Percentiles rank a stretch among this genome's conserved stretches.
These are phyloP conservation scores for Telmatochromis brachygnathus DNA, from an alignment of 2,113 vertebrate species.

Conservation along the genomic window DNA sequence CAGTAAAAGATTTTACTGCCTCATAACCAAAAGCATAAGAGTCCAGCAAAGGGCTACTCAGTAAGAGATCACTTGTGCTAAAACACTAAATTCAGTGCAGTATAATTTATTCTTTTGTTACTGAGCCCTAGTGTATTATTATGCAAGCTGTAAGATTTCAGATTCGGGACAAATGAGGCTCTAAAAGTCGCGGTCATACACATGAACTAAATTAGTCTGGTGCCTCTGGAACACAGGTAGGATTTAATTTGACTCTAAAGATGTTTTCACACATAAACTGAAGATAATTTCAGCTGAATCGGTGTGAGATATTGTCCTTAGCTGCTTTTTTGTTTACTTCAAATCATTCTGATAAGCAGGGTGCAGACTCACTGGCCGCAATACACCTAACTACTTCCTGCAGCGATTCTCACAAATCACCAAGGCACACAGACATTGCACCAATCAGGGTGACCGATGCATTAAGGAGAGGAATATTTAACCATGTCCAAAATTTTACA, in stretches of 20 bases:
- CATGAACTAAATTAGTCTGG: background rate
- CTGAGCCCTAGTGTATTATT: background rate
- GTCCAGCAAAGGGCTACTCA: background rate
- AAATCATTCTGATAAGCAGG: background rate
- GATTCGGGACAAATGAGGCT: background rate
- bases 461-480: background rate
- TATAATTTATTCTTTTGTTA: background rate
- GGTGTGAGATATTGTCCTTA: background rate
- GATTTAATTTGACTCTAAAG: background rate
- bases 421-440: background rate
- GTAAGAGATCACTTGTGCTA: background rate
- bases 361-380: background rate
- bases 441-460: background rate
- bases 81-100: background rate
- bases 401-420: background rate
- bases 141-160: background rate
- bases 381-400: background rate
- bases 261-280: background rate
- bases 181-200: background rate
- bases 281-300: background rate
- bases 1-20: conserved; percentile 6
- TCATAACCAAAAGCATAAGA: background rate
- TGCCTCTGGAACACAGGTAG: background rate
- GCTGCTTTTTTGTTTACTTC: background rate
- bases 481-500: background rate